Base-by-base conservation (phyloP, 1,140 invertebrate genomes). In the Phocides pigmalion region DNA sequence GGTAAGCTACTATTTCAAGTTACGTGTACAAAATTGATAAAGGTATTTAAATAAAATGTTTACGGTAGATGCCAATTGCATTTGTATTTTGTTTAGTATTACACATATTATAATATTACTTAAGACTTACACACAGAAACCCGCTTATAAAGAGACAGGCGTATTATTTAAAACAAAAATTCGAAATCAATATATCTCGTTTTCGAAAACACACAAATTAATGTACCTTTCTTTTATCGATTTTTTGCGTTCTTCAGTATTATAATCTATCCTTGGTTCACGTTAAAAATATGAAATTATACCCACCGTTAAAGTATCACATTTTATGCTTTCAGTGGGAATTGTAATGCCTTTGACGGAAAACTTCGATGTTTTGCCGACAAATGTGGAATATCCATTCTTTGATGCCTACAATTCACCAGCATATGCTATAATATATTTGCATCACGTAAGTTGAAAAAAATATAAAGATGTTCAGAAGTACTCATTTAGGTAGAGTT, bases 271-370 rank as follows among this genome's bases (percentile, higher is more conserved):
- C 47, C 47, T 22, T 50, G 6, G 47, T 28, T 20, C 20, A 35
- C 61, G 37, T 35, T 17, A 11, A 63, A 41, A 17, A 51, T 51
- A 17, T 15, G 47, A 12, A 28, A 28, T 50, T 14, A 28, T 50
- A 6, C 25, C n/a, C n/a, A 50, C 25, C 14, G 46, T 20, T 12
- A 28, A 35, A 50, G 25, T 50, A 15, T 50, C 16, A 32, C 22
- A 50, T 37, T 37, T 37, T 53, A 37, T 53, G 12, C 46, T 86
- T 89, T 54, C 74, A 92, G 90, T 92, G 65, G 90, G 81, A 67
- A 90, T 90, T 62, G 65, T 90, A 46, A 82, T 90, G 78, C 90
- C 90, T 12, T 66, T 92, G 35, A 84, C 87, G 4, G 90, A 92
- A 65, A 81, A 84, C 28, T 90, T 91, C 46, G 70, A 84, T 17